Conservation (phyloP, 1,140 invertebrate species). For the Drosophila sp. region DNA sequence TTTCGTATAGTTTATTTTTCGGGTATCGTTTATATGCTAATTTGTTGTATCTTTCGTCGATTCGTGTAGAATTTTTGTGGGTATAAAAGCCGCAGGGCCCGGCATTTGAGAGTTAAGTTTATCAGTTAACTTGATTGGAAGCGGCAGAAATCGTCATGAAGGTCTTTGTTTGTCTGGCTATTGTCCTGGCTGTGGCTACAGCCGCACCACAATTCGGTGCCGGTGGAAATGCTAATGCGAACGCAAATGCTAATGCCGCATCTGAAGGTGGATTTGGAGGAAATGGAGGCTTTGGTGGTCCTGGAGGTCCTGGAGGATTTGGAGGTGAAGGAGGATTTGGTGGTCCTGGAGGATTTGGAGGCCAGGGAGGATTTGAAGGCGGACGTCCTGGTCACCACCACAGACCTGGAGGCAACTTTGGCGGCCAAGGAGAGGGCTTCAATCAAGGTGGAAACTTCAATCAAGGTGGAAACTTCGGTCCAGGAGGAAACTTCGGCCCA, state of each 20-base stretch:
- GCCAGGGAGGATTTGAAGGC: no score
- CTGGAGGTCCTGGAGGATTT: no score
- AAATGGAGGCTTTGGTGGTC: no score
- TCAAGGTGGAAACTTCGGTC: no score
- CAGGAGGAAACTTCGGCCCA: no score
- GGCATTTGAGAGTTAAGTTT: constrained; percentile 6
- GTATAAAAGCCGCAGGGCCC: background rate
- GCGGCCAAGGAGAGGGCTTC: no score
- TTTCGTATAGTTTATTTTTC: constrained; percentile 5
- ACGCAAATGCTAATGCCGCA: background rate
- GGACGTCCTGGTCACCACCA: no score
- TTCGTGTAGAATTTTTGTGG: constrained; percentile 4
- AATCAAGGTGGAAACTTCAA: no score
- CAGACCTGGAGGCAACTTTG: no score
- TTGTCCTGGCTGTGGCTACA: background rate
- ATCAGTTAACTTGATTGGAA: background rate
- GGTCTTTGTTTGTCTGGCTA: constrained; percentile 5
- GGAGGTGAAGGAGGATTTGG: no score
- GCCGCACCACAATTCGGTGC: background rate
- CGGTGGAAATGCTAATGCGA: background rate
- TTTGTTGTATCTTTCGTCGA: background rate
- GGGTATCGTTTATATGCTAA: constrained; percentile 12
- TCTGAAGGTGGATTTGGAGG: background rate
- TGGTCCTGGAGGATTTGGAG: no score
- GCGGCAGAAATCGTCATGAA: background rate